Percentiles rank a stretch among this genome's conserved stretches.
Evolutionary conservation across 2,888 invertebrate genomes (phyloP).

Genomic region (Nomada goodeniana): DNA sequence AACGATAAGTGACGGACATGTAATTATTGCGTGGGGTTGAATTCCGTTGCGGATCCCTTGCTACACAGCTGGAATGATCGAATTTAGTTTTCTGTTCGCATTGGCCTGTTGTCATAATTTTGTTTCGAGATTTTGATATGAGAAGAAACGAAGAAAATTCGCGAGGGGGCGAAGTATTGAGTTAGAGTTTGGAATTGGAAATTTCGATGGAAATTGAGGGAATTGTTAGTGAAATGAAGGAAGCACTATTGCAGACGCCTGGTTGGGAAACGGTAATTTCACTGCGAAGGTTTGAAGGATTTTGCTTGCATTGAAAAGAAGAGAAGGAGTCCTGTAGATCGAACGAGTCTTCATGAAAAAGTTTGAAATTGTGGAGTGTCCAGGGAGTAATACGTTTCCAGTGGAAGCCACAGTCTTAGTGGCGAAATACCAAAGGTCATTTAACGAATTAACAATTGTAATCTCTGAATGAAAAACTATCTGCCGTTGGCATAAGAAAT

Average conservation of each 20-base stretch:
- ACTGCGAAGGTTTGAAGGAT: neutral
- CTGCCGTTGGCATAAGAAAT: conserved; percentile 79
- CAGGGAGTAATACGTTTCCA: conserved; percentile 4
- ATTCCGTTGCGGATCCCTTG: too few species aligned
- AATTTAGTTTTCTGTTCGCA: too few species aligned
- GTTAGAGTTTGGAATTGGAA: neutral
- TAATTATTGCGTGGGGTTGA: neutral
- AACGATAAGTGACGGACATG: neutral
- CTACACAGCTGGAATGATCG: too few species aligned
- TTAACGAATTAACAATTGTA: conserved; percentile 83
- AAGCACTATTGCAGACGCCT: neutral
- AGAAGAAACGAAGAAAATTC: too few species aligned
- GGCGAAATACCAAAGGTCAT: conserved; percentile 75
- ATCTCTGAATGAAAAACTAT: conserved; percentile 79
- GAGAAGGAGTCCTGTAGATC: neutral
- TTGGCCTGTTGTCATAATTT: too few species aligned
- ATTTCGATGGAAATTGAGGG: neutral
- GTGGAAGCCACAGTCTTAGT: neutral
- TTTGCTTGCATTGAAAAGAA: neutral
- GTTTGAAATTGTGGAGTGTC: conserved; percentile 23
- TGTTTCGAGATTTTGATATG: too few species aligned
- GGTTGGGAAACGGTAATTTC: neutral
- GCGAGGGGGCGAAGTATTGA: too few species aligned
- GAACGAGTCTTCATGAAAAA: conserved; percentile 23
- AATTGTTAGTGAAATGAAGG: neutral